These are phyloP conservation scores for Ditylenchus dipsaci DNA, from an alignment of 1,140 invertebrate genomes.

Conservation along the genomic window DNA sequence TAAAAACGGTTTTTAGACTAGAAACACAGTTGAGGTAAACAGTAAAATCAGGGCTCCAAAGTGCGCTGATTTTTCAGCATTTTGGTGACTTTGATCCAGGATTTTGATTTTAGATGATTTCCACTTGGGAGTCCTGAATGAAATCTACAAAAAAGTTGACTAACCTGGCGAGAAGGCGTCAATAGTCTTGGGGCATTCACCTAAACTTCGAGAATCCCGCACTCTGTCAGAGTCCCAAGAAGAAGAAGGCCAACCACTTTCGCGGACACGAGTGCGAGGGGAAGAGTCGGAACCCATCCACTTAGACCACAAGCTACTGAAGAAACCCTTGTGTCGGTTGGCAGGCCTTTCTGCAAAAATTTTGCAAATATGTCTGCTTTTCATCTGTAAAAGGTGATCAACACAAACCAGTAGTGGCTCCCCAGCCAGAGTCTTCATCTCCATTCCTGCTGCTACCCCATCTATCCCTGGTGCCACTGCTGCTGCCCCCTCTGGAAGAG, in stretches of 20 bases:
- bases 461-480: conserved; percentile 3
- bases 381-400: background rate
- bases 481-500: background rate
- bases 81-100: background rate
- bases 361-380: too few relatives aligned
- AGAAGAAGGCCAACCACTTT: conserved; percentile 2
- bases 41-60: conserved; percentile 8
- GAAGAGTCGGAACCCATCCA: conserved; percentile 3
- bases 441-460: conserved; percentile 4
- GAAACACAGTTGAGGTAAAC: background rate
- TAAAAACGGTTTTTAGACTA: conserved; percentile 5
- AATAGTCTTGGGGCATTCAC: conserved; percentile 12
- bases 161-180: conserved; percentile 12
- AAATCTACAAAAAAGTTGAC: too few relatives aligned
- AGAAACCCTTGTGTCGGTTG: background rate
- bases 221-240: background rate
- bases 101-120: background rate
- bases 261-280: background rate
- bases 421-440: background rate
- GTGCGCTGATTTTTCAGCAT: conserved; percentile 6
- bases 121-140: too few relatives aligned
- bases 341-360: conserved; percentile 1
- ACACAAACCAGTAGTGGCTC: background rate
- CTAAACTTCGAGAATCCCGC: conserved; percentile 9
- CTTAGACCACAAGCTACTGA: conserved; percentile 1